Base-by-base conservation (phyloP, 2,888 invertebrate genomes). In the Altica lythri region DNA sequence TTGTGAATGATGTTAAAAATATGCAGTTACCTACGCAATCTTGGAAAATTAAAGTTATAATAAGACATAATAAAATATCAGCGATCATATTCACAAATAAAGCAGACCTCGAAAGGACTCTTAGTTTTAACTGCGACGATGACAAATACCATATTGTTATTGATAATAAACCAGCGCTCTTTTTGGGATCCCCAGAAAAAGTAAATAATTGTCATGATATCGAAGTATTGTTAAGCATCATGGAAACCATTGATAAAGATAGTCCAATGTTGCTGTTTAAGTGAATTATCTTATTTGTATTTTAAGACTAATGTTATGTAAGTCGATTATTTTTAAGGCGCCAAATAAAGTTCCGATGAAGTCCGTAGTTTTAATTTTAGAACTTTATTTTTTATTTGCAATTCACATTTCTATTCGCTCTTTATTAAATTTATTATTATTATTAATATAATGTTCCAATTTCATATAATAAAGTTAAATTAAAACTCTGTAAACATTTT, bases 11-110 rank as follows among this genome's bases (percentile, higher is more conserved):
- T 52, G 67, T 68, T 9, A 69, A 69, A 54, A 65, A 64, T 30
- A 64, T 68, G 66, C 67, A 66, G 34, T 54, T 69, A 19, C 69
- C 69, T 1, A 61, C 63, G 1, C 56, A 65, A 1, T 59, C 58
- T 6, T 69, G 69, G 69, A 69, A 67, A 53, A 68, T 69, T 14
- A 69, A 69, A 56, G 68, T 69, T 8, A 68, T 68, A 25, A 66
- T 69, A 14, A 63, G 62, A 46, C 65, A 66, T 30, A 64, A 65
- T 37, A 66, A 65, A 57, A 68, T 69, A 42, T 58, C 68, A 4
- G 63, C 65, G 0, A 62, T 69, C 18, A 64, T 65, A 18, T 68
- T 69, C 45, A 68, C 65, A 2, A 68, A 69, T 19, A 68, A 69
- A 45, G 50, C 58, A 29, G 56, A 53, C 10, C 45, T 63, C 18